Base-by-base conservation (phyloP, 2,797 vertebrate genomes). In the Pantherophis vulpinus region DNA sequence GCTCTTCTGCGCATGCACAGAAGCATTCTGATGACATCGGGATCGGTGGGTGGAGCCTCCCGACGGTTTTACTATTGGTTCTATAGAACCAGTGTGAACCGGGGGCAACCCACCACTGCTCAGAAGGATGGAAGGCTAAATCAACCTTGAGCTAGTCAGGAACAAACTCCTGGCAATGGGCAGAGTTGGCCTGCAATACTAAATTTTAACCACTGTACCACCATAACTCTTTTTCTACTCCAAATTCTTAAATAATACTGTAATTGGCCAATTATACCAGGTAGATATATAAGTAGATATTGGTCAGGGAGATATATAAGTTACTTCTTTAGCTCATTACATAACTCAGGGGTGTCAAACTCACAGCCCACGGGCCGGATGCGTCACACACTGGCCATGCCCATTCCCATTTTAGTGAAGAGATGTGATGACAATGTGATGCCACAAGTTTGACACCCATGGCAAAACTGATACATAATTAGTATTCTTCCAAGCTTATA, bases 331-430 rank as follows among this genome's bases (percentile, higher is more conserved):
- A 42, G 8, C 18, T 18, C 18, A 79, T 42, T 79, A 18, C 32
- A 79, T 79, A 74, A 74, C n/a, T 70, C 61, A 63, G 27, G 61
- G 10, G 61, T 63, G 10, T 63, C 27, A 63, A 63, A 63, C 61
- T 61, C 25, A 3, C 0, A 0, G 25, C 9, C 9, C 1, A 3
- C 0, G 3, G 60, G 9, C 25, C 1, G 2, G 25, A 61, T 27
- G 9, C 8, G 3, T 61, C 25, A 61, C 1, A 0, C 10, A 25
- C 25, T 27, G 60, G 25, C 10, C 27, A 29, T 0, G 61, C 0
- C 25, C 10, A 63, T 10, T 3, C 27, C 11, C 61, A 29, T 23
- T 61, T 61, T 61, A 10, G 60, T 0, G 1, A 61, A 61, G 9
- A 23, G 60, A 59, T 25, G 58, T 7, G 58, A 8, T 7, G 7